A percentile compares a stretch with the other conserved stretches of the same genome.
Conservation (phyloP, 1,140 invertebrate species). For the Trigoniulus corallinus region DNA sequence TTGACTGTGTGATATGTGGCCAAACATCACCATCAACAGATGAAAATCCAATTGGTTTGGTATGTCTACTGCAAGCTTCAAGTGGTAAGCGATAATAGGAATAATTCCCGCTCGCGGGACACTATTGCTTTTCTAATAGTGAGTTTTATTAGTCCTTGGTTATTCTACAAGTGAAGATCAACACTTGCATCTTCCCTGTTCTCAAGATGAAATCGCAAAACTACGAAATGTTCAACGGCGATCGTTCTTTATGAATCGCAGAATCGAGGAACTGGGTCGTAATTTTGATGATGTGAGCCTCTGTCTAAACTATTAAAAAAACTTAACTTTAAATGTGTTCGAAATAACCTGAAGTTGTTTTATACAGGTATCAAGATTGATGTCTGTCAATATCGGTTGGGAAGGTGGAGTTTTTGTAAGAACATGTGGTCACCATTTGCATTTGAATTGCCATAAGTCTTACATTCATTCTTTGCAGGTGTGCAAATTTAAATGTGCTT, state of each 20-base stretch:
- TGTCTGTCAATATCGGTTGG: slow-evolving; percentile 75
- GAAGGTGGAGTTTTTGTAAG: slow-evolving; percentile 87
- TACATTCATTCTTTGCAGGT: slow-evolving; percentile 64
- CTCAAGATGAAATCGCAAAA: slow-evolving; percentile 37
- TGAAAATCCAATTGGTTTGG: slow-evolving; percentile 74
- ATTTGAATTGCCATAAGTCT: slow-evolving; percentile 76
- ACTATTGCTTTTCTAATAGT: slow-evolving; percentile 1
- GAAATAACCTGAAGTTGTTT: slow-evolving; percentile 2
- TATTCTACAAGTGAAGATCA: slow-evolving; percentile 44
- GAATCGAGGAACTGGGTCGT: slow-evolving; percentile 46
- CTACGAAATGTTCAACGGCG: slow-evolving; percentile 35
- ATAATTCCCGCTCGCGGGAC: not conserved
- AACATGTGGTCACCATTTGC: slow-evolving; percentile 89
- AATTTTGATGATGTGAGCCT: slow-evolving; percentile 55
- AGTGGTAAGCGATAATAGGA: slow-evolving; percentile 33
- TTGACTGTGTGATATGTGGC: slow-evolving; percentile 92
- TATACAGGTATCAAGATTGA: slow-evolving; percentile 54
- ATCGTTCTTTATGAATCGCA: slow-evolving; percentile 38
- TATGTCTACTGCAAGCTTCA: slow-evolving; percentile 69
- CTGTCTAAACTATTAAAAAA: slow-evolving; percentile 7
- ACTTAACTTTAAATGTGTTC: not conserved
- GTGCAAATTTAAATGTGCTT: no score
- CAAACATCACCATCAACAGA: slow-evolving; percentile 68
- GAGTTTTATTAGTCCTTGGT: slow-evolving; percentile 39
- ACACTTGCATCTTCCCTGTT: slow-evolving; percentile 42